These are phyloP conservation scores for Lasaia peninsularis DNA, from an alignment of 1,140 invertebrate genomes.

Conservation along the genomic window DNA sequence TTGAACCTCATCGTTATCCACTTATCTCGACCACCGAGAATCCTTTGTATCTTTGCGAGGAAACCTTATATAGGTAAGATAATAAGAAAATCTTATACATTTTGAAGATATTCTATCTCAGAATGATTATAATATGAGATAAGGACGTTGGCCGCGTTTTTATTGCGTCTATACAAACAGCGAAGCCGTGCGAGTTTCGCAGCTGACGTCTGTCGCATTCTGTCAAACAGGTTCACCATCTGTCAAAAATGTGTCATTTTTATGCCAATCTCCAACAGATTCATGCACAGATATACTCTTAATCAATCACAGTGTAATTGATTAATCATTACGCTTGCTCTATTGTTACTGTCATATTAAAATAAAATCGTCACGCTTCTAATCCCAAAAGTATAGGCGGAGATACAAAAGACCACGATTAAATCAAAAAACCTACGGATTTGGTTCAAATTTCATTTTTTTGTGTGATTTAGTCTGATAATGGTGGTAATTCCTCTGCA, in stretches of 20 bases:
- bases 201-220: not conserved
- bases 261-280: not conserved
- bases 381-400: too few species aligned
- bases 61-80: too few species aligned
- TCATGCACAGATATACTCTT: not conserved
- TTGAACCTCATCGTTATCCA: too few species aligned
- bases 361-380: too few species aligned
- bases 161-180: not conserved
- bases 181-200: not conserved
- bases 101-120: not conserved
- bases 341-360: not conserved
- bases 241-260: not conserved
- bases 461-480: too few species aligned
- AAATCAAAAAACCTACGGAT: too few species aligned
- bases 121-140: not conserved
- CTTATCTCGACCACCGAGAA: too few species aligned
- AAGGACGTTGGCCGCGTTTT: not conserved
- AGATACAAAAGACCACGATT: too few species aligned
- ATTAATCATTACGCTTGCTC: not conserved
- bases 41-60: too few species aligned
- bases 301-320: not conserved
- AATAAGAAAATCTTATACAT: too few species aligned
- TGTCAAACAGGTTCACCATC: slow-evolving; percentile 1
- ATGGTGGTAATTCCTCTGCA: too few species aligned
- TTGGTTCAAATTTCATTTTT: too few species aligned